Evolutionary conservation across 2,113 vertebrate genomes (phyloP), one percentile per base, ranked within the genome.

Genomic region (Anthoscopus minutus): DNA sequence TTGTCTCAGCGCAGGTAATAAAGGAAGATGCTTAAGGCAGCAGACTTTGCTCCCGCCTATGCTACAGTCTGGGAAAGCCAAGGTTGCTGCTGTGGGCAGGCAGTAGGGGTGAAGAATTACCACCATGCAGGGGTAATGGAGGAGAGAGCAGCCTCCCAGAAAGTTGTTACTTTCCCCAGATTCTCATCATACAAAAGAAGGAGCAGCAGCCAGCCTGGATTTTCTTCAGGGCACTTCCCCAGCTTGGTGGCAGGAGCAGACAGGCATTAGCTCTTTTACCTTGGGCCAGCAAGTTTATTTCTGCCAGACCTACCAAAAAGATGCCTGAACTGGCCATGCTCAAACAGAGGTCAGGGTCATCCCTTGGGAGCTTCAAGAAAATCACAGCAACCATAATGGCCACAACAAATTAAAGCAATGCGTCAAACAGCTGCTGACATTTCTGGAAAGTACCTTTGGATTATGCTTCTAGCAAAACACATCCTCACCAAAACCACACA

Each of bases 401-500:
- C 86, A 88, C 85, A 95, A 77, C 80, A 97, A 96, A 95, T 94
- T 94, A 96, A 96, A 95, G 71, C 85, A 88, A 86, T 72, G 79
- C 51, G 11, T 88, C 93, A 95, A 93, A 88, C 60, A 37, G 79
- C 69, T 16, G 31, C 67, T 2, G 1, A 66, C 44, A 1, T 66
- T 93, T 96, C 83, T 97, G 96, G 92, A 96, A 96, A 96, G 96
- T 92, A 96, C 94, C 82, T 86, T 92, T 35, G 67, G 64, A 96
- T 88, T 79, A 61, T 53, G 89, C 93, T 95, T 71, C 84, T 16
- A 95, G 93, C 92, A 88, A 96, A 95, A 85, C 42, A 66, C 45
- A 92, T 67, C 67, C 88, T 90, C 44, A 80, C 58, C 5, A 6
- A 89, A 94, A 96, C 30, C 73, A 81, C 80, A n/a, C 10, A 54